A percentile compares a stretch with the other conserved stretches of the same genome.
Evolutionary conservation across 2,113 vertebrate genomes (phyloP).

Genomic region (Verasper variegatus): DNA sequence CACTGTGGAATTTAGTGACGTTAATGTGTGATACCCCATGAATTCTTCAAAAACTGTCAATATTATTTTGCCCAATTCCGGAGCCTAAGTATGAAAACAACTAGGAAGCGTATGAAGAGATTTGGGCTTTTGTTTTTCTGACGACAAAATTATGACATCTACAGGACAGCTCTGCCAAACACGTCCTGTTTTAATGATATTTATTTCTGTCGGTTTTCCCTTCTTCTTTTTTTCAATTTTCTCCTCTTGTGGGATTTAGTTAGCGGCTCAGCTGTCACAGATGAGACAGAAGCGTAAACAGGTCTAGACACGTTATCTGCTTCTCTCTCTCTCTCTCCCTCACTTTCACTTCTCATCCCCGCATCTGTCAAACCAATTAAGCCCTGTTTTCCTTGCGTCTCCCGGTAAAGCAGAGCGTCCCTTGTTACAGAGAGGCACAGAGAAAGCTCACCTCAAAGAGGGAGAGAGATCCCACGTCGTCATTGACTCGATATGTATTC

Average conservation of each 20-base stretch:
- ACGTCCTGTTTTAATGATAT: constrained; percentile 33
- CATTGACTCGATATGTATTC: constrained; percentile 46
- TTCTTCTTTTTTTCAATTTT: not conserved
- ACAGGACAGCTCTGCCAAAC: constrained; percentile 10
- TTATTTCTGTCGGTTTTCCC: constrained; percentile 28
- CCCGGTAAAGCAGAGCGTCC: constrained; percentile 41
- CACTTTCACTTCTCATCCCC: constrained; percentile 58
- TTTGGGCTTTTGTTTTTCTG: constrained; percentile 9
- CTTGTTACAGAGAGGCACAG: constrained; percentile 36
- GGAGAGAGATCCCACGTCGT: constrained; percentile 10
- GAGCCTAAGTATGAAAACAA: constrained; percentile 14
- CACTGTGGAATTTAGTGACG: not conserved
- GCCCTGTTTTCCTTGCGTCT: constrained; percentile 52
- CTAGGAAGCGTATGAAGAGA: constrained; percentile 1
- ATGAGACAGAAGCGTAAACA: constrained; percentile 73
- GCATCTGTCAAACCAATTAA: constrained; percentile 78
- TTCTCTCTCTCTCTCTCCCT: constrained; percentile 44
- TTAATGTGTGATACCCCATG: not conserved
- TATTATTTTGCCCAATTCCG: not conserved
- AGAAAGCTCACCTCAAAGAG: constrained; percentile 40
- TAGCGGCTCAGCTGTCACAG: constrained; percentile 68
- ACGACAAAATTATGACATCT: constrained; percentile 17
- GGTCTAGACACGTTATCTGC: constrained; percentile 76
- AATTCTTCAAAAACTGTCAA: constrained; percentile 8
- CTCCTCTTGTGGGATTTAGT: constrained; percentile 50